Percentiles rank a stretch among this genome's conserved stretches.
Evolutionary conservation across 2,888 invertebrate species (phyloP).

Genomic region (Micoletzkya japonica): DNA sequence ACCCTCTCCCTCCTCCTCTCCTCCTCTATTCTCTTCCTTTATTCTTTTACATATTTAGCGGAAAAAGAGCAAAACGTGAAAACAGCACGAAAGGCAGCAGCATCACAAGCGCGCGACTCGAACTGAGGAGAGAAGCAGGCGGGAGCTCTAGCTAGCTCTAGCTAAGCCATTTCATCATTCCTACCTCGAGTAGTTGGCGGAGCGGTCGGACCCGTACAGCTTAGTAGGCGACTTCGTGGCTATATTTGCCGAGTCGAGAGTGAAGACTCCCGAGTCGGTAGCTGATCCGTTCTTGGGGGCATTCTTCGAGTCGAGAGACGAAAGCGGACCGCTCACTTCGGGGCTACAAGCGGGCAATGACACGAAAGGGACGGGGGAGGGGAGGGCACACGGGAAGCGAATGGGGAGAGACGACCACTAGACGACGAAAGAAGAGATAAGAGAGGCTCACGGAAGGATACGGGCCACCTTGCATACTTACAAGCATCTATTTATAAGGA

Average conservation of each 20-base stretch:
- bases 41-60: no score
- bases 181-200: conserved; percentile 36
- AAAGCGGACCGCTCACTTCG: conserved; percentile 32
- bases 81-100: no score
- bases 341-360: conserved; percentile 28
- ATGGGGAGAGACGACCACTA: not conserved
- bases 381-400: not conserved
- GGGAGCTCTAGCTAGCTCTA: not conserved
- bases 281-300: conserved; percentile 49
- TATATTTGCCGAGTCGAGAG: conserved; percentile 36
- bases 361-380: conserved; percentile 12
- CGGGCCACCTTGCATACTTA: no score
- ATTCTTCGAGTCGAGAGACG: conserved; percentile 43
- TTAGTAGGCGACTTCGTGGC: conserved; percentile 25
- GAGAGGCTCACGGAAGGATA: no score
- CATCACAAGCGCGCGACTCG: no score
- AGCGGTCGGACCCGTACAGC: conserved; percentile 1
- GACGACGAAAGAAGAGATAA: no score
- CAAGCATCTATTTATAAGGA: no score
- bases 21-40: no score
- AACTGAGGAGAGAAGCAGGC: not conserved
- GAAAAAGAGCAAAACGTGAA: no score
- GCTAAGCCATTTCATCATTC: not conserved
- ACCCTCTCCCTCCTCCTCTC: no score
- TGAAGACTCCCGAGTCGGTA: conserved; percentile 55